A percentile compares a stretch with the other conserved stretches of the same genome.
Conservation (phyloP, 2,888 invertebrate genomes). For the Tanytarsus gracilentus region DNA sequence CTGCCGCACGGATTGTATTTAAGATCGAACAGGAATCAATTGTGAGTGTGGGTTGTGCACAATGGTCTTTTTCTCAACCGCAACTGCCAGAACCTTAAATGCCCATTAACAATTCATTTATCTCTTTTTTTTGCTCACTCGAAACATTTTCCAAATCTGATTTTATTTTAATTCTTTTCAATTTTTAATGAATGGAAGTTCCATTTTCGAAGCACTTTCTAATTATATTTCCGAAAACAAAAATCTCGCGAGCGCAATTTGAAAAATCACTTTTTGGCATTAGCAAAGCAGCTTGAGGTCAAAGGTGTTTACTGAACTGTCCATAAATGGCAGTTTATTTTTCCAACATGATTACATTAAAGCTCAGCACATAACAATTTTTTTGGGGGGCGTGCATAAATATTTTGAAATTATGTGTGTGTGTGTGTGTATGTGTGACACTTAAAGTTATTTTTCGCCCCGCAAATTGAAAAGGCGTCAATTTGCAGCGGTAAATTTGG, state of each 20-base stretch:
- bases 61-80: constrained; percentile 2
- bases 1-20: background rate
- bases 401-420: constrained; percentile 1
- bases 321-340: constrained; percentile 7
- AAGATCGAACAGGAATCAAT: background rate
- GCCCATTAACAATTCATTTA: constrained; percentile 1
- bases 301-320: constrained; percentile 3
- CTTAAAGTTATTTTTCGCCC: background rate
- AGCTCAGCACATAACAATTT: background rate
- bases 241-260: background rate
- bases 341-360: background rate
- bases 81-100: constrained; percentile 5
- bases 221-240: constrained; percentile 6
- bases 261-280: background rate
- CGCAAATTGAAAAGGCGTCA: constrained; percentile 15
- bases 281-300: constrained; percentile 13
- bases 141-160: background rate
- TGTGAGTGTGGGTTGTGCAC: constrained; percentile 13
- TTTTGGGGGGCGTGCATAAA: constrained; percentile 7
- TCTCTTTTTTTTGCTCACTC: background rate
- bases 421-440: background rate
- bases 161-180: constrained; percentile 2
- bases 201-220: constrained; percentile 15
- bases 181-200: constrained; percentile 7
- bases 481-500: constrained; percentile 15